Percentiles rank a stretch among this genome's conserved stretches.
These are phyloP conservation scores for Cyphomyrmex costatus DNA, from an alignment of 1,140 invertebrate genomes.

Conservation along the genomic window DNA sequence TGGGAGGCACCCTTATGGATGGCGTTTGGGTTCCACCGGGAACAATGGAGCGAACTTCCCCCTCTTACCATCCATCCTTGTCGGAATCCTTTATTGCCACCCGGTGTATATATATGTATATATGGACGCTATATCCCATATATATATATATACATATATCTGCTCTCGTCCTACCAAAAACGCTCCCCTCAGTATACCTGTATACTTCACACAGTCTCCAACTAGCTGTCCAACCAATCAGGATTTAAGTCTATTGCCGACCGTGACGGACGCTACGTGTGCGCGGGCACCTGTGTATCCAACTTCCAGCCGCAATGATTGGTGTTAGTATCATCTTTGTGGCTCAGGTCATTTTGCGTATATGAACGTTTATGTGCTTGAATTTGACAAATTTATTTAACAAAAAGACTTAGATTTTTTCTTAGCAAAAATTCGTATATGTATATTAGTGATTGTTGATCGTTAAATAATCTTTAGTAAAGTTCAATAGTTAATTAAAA, in stretches of 20 bases:
- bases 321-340: constrained; percentile 24
- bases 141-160: constrained; percentile 40
- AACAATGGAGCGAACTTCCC: constrained; percentile 82
- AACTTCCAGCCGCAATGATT: background rate
- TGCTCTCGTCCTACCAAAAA: constrained; percentile 41
- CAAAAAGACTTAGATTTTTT: background rate
- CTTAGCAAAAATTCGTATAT: background rate
- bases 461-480: background rate
- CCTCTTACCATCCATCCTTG: constrained; percentile 81
- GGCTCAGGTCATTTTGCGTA: background rate
- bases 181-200: constrained; percentile 21
- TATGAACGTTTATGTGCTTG: background rate
- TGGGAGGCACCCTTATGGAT: constrained; percentile 84
- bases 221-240: constrained; percentile 84
- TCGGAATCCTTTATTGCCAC: constrained; percentile 85
- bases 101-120: constrained; percentile 69
- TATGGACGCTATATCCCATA: constrained; percentile 55
- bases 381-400: constrained; percentile 6
- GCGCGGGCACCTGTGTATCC: constrained; percentile 60
- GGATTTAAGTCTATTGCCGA: constrained; percentile 82
- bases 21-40: constrained; percentile 81
- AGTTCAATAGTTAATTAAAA: background rate
- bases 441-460: background rate
- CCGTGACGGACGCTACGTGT: constrained; percentile 78
- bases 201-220: constrained; percentile 63